A percentile compares a stretch with the other conserved stretches of the same genome.
These are phyloP conservation scores for Gymnogyps californianus DNA, from an alignment of 2,113 vertebrate species.

Conservation along the genomic window DNA sequence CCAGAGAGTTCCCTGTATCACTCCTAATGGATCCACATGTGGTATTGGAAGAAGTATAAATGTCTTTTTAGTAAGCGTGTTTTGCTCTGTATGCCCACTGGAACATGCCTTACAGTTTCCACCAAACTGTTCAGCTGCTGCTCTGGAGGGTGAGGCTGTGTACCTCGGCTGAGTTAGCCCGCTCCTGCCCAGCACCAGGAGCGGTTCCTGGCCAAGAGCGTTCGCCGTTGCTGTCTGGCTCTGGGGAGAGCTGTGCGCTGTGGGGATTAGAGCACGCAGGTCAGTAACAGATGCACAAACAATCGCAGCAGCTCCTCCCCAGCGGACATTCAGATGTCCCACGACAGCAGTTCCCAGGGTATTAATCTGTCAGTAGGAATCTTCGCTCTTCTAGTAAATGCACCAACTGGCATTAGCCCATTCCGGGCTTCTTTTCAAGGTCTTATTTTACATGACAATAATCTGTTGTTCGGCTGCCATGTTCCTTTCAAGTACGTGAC, in stretches of 20 bases:
- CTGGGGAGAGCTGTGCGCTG: neutral
- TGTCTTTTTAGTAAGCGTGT: neutral
- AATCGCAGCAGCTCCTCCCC: neutral
- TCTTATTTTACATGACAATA: neutral
- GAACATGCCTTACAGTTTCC: fast-evolving
- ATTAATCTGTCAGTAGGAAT: neutral
- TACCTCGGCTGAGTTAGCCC: neutral
- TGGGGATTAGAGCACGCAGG: fast-evolving
- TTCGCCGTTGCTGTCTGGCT: fast-evolving
- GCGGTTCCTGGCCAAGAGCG: neutral
- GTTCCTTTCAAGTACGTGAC: neutral
- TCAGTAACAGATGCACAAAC: neutral
- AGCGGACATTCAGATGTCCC: neutral
- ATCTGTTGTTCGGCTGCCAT: neutral
- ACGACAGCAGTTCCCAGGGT: neutral
- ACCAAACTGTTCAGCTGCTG: neutral
- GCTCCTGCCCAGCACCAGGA: neutral
- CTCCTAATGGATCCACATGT: neutral
- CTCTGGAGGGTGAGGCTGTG: neutral
- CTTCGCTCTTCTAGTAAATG: neutral
- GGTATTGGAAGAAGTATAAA: neutral
- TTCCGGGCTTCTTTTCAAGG: neutral
- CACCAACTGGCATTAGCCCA: neutral
- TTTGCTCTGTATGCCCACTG: neutral
- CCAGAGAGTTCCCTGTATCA: neutral